Percentiles rank a stretch among this genome's conserved stretches.
phyloP scores from a whole-genome alignment of 2,113 vertebrate species.

The Eulemur macaco region DNA sequence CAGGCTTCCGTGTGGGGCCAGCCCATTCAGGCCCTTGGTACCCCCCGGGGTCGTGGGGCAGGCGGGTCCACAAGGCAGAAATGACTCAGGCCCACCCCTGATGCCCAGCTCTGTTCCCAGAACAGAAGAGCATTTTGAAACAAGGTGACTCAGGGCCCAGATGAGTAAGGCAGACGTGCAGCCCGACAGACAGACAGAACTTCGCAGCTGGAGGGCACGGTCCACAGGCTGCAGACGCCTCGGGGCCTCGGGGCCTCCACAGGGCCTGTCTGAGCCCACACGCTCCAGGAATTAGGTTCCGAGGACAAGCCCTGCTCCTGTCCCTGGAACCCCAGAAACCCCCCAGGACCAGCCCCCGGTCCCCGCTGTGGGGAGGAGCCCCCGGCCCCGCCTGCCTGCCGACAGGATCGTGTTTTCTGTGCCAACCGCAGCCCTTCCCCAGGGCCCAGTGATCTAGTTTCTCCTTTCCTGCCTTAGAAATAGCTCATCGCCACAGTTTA shows the following conservation, averaged over 20 bases:
- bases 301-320: background rate
- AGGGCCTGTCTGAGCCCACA: background rate
- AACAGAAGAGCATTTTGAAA: constrained; percentile 40
- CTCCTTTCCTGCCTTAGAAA: constrained; percentile 70
- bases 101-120: constrained; percentile 15
- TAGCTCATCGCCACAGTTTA: constrained; percentile 54
- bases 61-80: background rate
- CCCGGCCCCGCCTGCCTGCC: background rate
- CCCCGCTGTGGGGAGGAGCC: background rate
- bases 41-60: background rate
- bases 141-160: constrained; percentile 24
- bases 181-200: background rate
- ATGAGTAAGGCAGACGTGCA: constrained; percentile 34
- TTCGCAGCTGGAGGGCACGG: accelerated
- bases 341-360: background rate
- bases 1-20: background rate
- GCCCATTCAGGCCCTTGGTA: background rate
- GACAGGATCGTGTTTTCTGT: constrained; percentile 45
- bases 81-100: constrained; percentile 43
- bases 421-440: constrained; percentile 65
- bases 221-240: background rate
- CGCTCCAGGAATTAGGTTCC: background rate
- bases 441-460: constrained; percentile 76
- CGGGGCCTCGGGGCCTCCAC: accelerated
- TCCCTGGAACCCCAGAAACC: background rate